These are phyloP conservation scores for Dendrolimus punctatus DNA, from an alignment of 1,140 invertebrate species.

Conservation along the genomic window DNA sequence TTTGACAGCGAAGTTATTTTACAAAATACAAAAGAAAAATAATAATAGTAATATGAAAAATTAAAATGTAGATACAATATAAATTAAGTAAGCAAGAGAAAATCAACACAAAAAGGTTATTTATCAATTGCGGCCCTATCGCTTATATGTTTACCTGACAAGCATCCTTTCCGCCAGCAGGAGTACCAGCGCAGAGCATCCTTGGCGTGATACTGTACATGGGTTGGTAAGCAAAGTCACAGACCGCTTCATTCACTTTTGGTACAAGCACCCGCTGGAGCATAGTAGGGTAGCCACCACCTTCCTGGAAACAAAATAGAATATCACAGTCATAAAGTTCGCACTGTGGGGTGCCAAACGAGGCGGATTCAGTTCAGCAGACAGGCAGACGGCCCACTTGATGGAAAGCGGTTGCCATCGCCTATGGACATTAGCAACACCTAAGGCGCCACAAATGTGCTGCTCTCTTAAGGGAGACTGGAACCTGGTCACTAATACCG, in stretches of 20 bases:
- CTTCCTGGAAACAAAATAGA: slow-evolving; percentile 30
- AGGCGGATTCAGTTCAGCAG: too few relatives aligned
- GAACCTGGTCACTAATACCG: too few relatives aligned
- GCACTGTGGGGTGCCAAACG: slow-evolving; percentile 1
- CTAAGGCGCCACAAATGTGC: too few relatives aligned
- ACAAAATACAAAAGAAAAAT: background rate
- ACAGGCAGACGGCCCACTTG: too few relatives aligned
- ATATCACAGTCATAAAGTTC: background rate
- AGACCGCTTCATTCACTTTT: slow-evolving; percentile 60
- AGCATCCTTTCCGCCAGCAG: slow-evolving; percentile 69
- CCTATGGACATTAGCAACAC: slow-evolving; percentile 6
- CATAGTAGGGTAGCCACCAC: slow-evolving; percentile 30
- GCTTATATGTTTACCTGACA: slow-evolving; percentile 54
- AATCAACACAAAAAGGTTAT: too few relatives aligned
- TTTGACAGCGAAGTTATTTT: background rate
- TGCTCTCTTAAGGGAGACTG: too few relatives aligned
- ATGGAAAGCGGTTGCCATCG: too few relatives aligned
- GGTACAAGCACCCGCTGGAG: slow-evolving; percentile 63
- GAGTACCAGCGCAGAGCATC: slow-evolving; percentile 72
- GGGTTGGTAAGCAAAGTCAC: slow-evolving; percentile 56
- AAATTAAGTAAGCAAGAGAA: too few relatives aligned
- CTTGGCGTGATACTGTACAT: slow-evolving; percentile 57
- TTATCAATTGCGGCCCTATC: too few relatives aligned
- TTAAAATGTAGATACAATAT: background rate
- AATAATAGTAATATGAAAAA: slow-evolving; percentile 1